Percentiles rank a stretch among this genome's conserved stretches.
Evolutionary conservation across 2,113 vertebrate genomes (phyloP).

Genomic region (Cyprinodon variegatus): DNA sequence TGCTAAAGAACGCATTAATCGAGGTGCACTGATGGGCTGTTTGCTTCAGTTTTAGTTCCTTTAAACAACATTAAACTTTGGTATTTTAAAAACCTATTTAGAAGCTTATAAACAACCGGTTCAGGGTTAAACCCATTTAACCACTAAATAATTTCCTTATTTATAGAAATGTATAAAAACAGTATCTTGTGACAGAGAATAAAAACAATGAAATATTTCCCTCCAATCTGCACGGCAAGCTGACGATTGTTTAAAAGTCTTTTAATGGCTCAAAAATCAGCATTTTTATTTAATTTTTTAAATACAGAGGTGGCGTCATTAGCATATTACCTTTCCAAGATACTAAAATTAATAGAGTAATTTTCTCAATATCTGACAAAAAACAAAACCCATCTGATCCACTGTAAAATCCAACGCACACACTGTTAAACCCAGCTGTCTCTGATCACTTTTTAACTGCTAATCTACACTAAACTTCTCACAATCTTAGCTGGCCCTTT

Average conservation of each 20-base stretch:
- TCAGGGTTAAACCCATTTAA: constrained; percentile 6
- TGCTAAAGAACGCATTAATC: constrained; percentile 34
- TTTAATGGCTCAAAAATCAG: neutral
- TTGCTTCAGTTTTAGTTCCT: constrained; percentile 26
- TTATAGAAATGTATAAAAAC: constrained; percentile 36
- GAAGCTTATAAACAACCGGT: constrained; percentile 44
- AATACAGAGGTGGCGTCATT: neutral
- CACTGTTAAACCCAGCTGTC: neutral
- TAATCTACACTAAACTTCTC: constrained; percentile 22
- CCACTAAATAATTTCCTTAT: constrained; percentile 4
- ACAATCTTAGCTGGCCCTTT: neutral
- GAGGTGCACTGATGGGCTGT: constrained; percentile 11
- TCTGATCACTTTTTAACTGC: constrained; percentile 13
- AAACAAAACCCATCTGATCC: constrained; percentile 23
- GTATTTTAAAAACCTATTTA: constrained; percentile 1
- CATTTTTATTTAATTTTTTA: neutral
- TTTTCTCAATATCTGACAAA: neutral
- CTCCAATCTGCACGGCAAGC: constrained; percentile 5
- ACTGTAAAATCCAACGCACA: too few species aligned
- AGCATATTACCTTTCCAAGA: constrained; percentile 31
- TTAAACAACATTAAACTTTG: constrained; percentile 28
- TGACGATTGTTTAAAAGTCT: neutral
- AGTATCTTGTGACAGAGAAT: constrained; percentile 16
- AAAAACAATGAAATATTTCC: constrained; percentile 10
- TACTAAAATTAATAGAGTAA: constrained; percentile 16